Base-by-base conservation (phyloP, 2,113 vertebrate species). In the Boulengeromyrus knoepffleri region DNA sequence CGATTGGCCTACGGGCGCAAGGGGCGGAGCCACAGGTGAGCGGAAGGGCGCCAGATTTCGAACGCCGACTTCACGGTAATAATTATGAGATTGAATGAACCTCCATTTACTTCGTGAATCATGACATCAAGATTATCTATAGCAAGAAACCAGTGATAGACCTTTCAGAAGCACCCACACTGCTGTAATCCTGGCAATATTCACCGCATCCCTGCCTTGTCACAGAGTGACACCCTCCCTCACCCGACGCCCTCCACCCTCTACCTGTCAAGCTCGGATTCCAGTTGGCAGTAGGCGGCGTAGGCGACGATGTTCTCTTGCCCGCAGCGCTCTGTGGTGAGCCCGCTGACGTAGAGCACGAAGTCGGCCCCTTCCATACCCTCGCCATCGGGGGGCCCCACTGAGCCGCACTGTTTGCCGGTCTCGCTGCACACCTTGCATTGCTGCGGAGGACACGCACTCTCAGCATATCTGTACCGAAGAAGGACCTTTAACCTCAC, bases 241-340 rank as follows among this genome's bases (percentile, higher is more conserved):
- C 19, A 56, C 53, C 53, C 53, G 19, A 56, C 0, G 3, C 13
- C 70, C 70, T 7, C 36, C 70, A 27, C n/a, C 31, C 13, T 36
- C 94, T 92, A 97, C 99, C 99, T 97, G 95, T 99, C 99, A 92
- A 97, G 96, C 93, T 97, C 96, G 5, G 97, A 97, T 95, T 99
- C 99, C 93, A 99, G 96, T 8, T 99, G 99, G 93, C 99, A 99
- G 92, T 99, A 99, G 2, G 99, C 98, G 83, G 99, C 98, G 3
- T 99, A 99, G 0, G 98, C 99, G 89, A 99, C 98, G 52, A 99
- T 99, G 91, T 98, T 99, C 93, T 99, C 98, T 92, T 98, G 97
- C 42, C 97, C 97, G 85, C 98, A 99, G 46, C 98, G 96, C 90
- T 99, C 98, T 0, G 99, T 99, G 42, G 97, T 97, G 94, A 98